Evolutionary conservation across 1,140 invertebrate species (phyloP), one percentile per base, ranked within the genome.

Genomic region (Chionoecetes opilio): DNA sequence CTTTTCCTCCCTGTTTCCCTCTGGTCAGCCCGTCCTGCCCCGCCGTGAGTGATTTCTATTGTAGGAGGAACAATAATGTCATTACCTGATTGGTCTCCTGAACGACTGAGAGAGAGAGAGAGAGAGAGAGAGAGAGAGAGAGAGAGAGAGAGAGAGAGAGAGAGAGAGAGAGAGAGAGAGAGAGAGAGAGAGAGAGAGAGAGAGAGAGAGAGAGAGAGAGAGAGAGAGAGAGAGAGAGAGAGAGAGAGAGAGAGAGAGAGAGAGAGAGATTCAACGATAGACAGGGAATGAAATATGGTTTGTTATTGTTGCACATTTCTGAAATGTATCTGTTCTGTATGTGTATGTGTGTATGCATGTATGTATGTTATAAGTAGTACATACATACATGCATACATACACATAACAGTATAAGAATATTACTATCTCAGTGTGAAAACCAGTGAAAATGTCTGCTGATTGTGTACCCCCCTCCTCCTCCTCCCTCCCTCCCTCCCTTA

Each of bases 61-160:
- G 88, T 90, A 90, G 26, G 88, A 53, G 38, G 88, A 90, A 90
- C 88, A 90, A 90, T 90, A 90, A 90, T 90, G 88, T 90, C 88
- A 90, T 90, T 90, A 90, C 32, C 29, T 93, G 91, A 84, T 93
- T 93, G 63, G 91, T 85, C 21, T 26, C 2, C 21, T 32, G 82
- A 85, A 41, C n/a, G 35, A 46, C 37, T 26, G 82, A 38, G 82
- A 29, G 37, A 29, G 75, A 92, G 82, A 29, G 37, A 32, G 75
- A 89, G 38, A 46, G 31, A 32, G 87, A 46, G 84, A 37, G 34
- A 37, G 87, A 41, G 35, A 75, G 63, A 82, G 38, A 35, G 32
- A 92, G 32, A 6, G 91, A 92, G 91, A 82, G 34, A 82, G 34
- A 82, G 91, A 37, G 35, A 91, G 46, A 75, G 41, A n/a, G 35